Evolutionary conservation across 2,797 vertebrate genomes (phyloP).

Genomic region (Vipera ursinii): DNA sequence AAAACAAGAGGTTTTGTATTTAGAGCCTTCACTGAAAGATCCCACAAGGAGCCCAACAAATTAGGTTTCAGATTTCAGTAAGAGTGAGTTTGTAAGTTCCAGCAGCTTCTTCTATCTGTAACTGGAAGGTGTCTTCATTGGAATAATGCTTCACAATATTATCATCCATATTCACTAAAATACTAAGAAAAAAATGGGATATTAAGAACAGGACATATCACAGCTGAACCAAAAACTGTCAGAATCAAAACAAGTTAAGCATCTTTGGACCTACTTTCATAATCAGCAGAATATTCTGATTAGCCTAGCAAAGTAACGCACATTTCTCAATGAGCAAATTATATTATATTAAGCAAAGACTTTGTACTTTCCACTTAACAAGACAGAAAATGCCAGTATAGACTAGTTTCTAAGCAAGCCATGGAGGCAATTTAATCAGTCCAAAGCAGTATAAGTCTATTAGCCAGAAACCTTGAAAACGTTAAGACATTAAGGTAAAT

Average conservation of each 20-base stretch:
- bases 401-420: background rate
- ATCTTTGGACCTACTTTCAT: background rate
- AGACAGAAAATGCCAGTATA: background rate
- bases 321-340: background rate
- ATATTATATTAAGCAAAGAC: constrained; percentile 4
- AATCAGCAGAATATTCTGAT: background rate
- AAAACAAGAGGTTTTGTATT: constrained; percentile 41
- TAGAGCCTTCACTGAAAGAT: constrained; percentile 48
- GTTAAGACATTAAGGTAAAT: background rate
- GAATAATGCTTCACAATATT: constrained; percentile 99
- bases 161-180: constrained; percentile 98
- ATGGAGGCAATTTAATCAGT: background rate
- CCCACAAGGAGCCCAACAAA: background rate
- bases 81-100: constrained; percentile 93
- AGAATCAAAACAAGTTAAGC: background rate
- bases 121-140: constrained; percentile 98
- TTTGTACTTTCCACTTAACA: background rate
- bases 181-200: constrained; percentile 70
- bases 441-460: background rate
- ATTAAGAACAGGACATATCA: constrained; percentile 1
- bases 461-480: background rate
- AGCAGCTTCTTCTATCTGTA: constrained; percentile 88
- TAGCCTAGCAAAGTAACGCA: background rate
- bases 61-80: constrained; percentile 85
- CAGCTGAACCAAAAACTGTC: background rate